Evolutionary conservation across 2,113 vertebrate species (phyloP), one percentile per base, ranked within the genome.

Genomic region (Macrotis lagotis): DNA sequence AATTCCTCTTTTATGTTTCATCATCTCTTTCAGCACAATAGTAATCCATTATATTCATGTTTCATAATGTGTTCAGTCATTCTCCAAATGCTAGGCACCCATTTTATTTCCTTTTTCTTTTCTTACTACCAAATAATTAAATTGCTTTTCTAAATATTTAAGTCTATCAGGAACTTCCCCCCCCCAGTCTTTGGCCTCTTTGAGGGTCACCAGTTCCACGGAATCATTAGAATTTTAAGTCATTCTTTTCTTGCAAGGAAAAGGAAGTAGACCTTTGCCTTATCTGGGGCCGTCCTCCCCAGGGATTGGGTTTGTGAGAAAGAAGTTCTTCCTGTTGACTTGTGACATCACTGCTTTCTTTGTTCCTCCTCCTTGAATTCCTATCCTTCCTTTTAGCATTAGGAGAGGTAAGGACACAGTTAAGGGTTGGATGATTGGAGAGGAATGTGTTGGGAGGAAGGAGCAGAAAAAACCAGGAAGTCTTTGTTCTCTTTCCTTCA

Each of bases 161-260:
- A 44, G 37, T 83, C 66, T 83, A 44, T 83, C 22, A 44, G n/a
- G 37, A 83, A 83, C 5, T 66, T 51, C 51, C 51, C 51, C 19
- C 51, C 19, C 19, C 22, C 51, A 4, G 37, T 74, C 31, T n/a
- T 19, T 74, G 59, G 11, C 37, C 31, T 74, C 59, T 5, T 83
- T 83, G n/a, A 14, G 4, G 44, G 66, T 44, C 66, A 83, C 66
- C n/a, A 83, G 16, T 83, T 16, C 66, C 0, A 7, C 22, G 16
- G 66, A 83, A 83, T 83, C 37, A 31, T 83, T 90, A 25, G 0
- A 19, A 66, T 3, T 49, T 0, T 51, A n/a, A 2, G 14, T n/a
- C 51, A 48, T 59, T 55, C 90, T 91, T 91, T 94, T 51, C 93
- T 90, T 11, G 19, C 91, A 91, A 90, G 92, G 94, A 53, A 83